Evolutionary conservation across 2,113 vertebrate species (phyloP).

Genomic region (Esox niger): DNA sequence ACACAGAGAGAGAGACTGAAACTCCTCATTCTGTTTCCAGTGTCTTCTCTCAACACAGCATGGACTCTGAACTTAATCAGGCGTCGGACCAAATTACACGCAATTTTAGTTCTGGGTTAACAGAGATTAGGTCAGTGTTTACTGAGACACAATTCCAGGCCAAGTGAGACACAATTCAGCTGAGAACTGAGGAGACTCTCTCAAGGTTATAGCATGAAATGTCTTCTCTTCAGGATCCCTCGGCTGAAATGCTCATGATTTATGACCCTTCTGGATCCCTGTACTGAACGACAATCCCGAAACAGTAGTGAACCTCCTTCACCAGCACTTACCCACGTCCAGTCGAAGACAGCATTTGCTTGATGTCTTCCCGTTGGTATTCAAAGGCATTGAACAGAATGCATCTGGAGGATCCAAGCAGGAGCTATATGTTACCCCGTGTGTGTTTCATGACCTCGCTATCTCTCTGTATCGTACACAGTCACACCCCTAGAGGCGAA

Average conservation of each 20-base stretch:
- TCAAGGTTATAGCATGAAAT: constrained; percentile 43
- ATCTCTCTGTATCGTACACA: constrained; percentile 2
- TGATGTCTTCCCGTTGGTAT: constrained; percentile 44
- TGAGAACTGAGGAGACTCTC: not conserved
- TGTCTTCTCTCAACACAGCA: too few species aligned
- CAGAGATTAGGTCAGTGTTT: too few species aligned
- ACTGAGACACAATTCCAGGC: too few species aligned
- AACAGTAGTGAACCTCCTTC: constrained; percentile 11
- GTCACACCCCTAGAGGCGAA: not conserved
- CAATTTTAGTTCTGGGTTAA: too few species aligned
- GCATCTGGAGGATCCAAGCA: constrained; percentile 36
- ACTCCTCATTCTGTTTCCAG: too few species aligned
- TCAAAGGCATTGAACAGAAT: constrained; percentile 46
- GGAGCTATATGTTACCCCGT: constrained; percentile 3
- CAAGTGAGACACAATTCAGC: too few species aligned
- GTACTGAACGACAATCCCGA: constrained; percentile 28
- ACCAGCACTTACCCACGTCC: constrained; percentile 11
- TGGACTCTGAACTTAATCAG: too few species aligned
- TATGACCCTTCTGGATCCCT: constrained; percentile 36
- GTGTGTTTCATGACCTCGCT: constrained; percentile 39
- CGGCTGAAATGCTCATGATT: constrained; percentile 48
- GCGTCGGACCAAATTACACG: too few species aligned
- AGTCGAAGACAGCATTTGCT: not conserved
- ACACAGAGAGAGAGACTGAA: too few species aligned
- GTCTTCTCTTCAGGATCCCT: constrained; percentile 36